Conservation (phyloP, 1,140 invertebrate genomes). For the Apis mellifera region DNA sequence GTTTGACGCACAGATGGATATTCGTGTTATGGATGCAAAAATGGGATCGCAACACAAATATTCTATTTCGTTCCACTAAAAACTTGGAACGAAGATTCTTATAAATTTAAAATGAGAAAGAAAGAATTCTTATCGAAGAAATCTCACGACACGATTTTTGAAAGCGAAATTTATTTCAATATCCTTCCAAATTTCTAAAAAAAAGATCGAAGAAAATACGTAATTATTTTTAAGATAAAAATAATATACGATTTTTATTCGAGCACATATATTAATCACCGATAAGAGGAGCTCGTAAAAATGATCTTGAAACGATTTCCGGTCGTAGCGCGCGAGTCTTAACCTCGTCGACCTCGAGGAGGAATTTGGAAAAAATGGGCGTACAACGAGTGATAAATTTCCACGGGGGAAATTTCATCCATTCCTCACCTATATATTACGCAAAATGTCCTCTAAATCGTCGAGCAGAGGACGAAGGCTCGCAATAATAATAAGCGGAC, state of each 20-base stretch:
- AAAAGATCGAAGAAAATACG: no score
- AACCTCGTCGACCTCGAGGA: conserved; percentile 5
- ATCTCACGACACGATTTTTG: no score
- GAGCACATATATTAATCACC: conserved; percentile 16
- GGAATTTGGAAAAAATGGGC: conserved; percentile 9
- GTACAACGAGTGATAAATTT: conserved; percentile 4
- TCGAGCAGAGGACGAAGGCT: no score
- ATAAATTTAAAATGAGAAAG: no score
- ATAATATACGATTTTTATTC: not conserved
- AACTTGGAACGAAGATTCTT: no score
- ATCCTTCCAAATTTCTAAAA: no score
- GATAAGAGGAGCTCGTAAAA: not conserved
- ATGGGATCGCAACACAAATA: no score
- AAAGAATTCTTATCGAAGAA: no score
- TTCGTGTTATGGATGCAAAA: not conserved
- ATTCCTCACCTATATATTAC: conserved; percentile 9
- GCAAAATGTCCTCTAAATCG: not conserved
- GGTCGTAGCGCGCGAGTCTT: conserved; percentile 27
- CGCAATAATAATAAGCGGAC: no score
- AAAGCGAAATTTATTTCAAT: no score
- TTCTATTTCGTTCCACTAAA: no score
- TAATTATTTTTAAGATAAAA: not conserved
- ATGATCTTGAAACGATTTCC: conserved; percentile 10
- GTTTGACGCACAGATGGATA: not conserved
- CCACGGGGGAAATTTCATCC: conserved; percentile 25